These are phyloP conservation scores for Ctena decussata DNA, from an alignment of 2,888 invertebrate genomes.

Conservation along the genomic window DNA sequence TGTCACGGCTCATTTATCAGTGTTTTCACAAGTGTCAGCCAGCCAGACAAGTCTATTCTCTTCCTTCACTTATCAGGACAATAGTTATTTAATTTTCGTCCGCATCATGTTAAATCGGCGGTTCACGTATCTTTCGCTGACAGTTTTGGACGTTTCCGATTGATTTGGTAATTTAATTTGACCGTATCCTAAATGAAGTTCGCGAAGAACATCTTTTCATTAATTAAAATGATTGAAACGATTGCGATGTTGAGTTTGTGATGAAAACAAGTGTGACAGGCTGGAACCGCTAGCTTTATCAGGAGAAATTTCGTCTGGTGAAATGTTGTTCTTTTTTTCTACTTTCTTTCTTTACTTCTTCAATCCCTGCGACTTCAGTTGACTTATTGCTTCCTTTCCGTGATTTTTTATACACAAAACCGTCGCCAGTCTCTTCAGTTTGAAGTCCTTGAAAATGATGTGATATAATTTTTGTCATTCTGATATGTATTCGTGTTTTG, in stretches of 20 bases:
- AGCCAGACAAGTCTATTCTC: conserved; percentile 4
- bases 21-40: conserved; percentile 6
- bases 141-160: conserved; percentile 29
- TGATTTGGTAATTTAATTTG: conserved; percentile 53
- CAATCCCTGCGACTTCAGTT: too few species aligned
- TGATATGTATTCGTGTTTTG: too few species aligned
- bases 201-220: conserved; percentile 45
- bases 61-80: conserved; percentile 5
- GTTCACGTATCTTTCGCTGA: conserved; percentile 4
- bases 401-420: too few species aligned
- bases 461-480: too few species aligned
- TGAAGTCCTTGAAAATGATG: too few species aligned
- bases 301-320: not conserved
- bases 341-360: too few species aligned
- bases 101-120: conserved; percentile 8
- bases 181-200: conserved; percentile 11
- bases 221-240: conserved; percentile 33
- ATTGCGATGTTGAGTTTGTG: not conserved
- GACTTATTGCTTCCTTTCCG: too few species aligned
- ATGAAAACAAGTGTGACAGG: conserved; percentile 4
- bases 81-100: conserved; percentile 15
- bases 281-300: not conserved
- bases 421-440: too few species aligned
- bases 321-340: too few species aligned
- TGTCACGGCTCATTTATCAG: conserved; percentile 6